A percentile compares a stretch with the other conserved stretches of the same genome.
Evolutionary conservation across 2,113 vertebrate species (phyloP).

Genomic region (Corythornis vintsioides): DNA sequence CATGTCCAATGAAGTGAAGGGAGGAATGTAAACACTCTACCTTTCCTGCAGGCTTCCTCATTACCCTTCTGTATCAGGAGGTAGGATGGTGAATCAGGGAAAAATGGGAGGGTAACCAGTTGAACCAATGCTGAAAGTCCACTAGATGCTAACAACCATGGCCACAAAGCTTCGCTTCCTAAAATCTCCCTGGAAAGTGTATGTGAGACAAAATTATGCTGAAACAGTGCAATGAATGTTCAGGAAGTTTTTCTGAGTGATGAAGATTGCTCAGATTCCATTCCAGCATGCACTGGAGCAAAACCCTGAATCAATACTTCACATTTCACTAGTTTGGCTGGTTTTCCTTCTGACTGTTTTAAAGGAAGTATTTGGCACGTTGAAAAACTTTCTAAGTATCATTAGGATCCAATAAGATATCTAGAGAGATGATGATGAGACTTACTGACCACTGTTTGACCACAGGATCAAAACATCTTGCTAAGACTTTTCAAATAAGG

Average conservation of each 20-base stretch:
- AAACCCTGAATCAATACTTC: background rate
- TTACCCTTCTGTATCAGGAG: slow-evolving; percentile 84
- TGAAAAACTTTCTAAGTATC: background rate
- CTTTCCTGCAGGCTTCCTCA: slow-evolving; percentile 77
- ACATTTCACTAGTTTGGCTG: background rate
- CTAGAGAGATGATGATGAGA: background rate
- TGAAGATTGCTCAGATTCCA: background rate
- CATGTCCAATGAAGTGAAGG: background rate
- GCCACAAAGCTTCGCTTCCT: slow-evolving; percentile 86
- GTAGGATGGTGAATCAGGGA: slow-evolving; percentile 78
- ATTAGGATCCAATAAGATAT: slow-evolving; percentile 26
- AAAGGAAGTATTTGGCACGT: background rate
- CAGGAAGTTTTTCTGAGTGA: background rate
- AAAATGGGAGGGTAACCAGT: slow-evolving; percentile 73
- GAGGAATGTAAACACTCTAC: slow-evolving; percentile 61
- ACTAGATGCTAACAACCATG: slow-evolving; percentile 79
- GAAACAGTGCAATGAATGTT: background rate
- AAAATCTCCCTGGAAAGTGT: slow-evolving; percentile 80
- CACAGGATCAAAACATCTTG: background rate
- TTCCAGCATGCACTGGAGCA: background rate
- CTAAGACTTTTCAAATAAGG: background rate
- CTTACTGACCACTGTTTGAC: background rate
- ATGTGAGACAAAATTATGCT: slow-evolving; percentile 16
- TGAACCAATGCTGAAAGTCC: slow-evolving; percentile 79
- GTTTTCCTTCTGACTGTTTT: background rate